A percentile compares a stretch with the other conserved stretches of the same genome.
Evolutionary conservation across 1,140 invertebrate genomes (phyloP).

Genomic region (Zaprionus ornatus): DNA sequence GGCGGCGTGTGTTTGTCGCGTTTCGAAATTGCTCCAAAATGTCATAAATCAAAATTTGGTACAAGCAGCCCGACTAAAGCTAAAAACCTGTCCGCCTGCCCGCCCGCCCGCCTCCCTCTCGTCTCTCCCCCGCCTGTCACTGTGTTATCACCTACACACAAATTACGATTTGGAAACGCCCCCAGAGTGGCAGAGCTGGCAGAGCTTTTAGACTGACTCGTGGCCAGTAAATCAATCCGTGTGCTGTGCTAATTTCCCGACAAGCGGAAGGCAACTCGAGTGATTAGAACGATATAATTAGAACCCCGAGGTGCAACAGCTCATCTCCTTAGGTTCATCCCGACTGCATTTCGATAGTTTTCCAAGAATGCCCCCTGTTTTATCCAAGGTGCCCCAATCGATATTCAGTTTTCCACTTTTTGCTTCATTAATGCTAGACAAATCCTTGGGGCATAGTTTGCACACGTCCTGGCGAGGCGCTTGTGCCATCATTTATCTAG

Average conservation of each 20-base stretch:
- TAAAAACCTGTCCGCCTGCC: conserved; percentile 38
- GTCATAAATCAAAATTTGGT: conserved; percentile 73
- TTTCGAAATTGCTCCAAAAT: conserved; percentile 76
- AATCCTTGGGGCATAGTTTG: conserved; percentile 41
- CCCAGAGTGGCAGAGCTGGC: conserved; percentile 26
- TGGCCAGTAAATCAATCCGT: conserved; percentile 62
- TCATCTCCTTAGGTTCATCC: background rate
- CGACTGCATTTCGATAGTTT: background rate
- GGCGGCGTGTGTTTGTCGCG: conserved; percentile 67
- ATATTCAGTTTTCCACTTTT: background rate
- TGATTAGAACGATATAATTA: conserved; percentile 18
- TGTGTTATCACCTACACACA: conserved; percentile 73
- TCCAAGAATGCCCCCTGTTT: background rate
- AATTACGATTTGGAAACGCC: conserved; percentile 59
- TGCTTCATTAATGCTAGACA: conserved; percentile 25
- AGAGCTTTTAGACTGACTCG: conserved; percentile 39
- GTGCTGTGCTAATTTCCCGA: conserved; percentile 54
- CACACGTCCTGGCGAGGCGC: background rate
- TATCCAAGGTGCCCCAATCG: background rate
- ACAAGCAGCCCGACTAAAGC: conserved; percentile 38
- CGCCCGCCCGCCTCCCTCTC: too few relatives aligned
- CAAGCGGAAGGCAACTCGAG: background rate
- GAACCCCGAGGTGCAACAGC: background rate
- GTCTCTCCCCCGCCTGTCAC: conserved; percentile 45
- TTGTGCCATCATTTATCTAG: conserved; percentile 42